Percentiles rank a stretch among this genome's conserved stretches.
These are phyloP conservation scores for Probaryconus sp. DNA, from an alignment of 1,140 invertebrate genomes.

Conservation along the genomic window DNA sequence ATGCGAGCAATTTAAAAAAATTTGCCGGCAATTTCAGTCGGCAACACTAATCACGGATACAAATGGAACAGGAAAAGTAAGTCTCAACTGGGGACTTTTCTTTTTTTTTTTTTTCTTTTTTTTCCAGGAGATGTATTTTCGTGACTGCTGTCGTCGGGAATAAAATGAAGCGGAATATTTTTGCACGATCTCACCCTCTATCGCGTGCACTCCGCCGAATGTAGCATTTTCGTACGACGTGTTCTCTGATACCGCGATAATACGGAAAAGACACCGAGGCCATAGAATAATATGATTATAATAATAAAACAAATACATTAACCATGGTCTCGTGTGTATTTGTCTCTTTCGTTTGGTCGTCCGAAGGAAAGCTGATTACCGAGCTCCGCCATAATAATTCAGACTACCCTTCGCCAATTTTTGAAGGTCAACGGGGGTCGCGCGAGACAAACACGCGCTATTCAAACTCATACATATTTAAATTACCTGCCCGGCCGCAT, in stretches of 20 bases:
- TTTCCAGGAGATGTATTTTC: conserved; percentile 17
- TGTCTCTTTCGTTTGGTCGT: conserved; percentile 5
- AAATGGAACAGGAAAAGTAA: conserved; percentile 8
- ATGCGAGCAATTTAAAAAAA: background rate
- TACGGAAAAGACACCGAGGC: conserved; percentile 24
- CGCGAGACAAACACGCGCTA: conserved; percentile 60
- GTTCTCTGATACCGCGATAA: conserved; percentile 8
- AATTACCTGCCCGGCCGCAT: conserved; percentile 63
- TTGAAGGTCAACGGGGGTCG: conserved; percentile 63
- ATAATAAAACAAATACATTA: conserved; percentile 42
- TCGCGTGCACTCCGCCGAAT: background rate
- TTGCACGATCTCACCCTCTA: conserved; percentile 7
- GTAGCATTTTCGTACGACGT: background rate
- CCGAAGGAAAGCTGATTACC: conserved; percentile 63
- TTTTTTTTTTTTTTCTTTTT: background rate
- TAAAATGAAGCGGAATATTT: conserved; percentile 34
- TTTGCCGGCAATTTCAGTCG: background rate
- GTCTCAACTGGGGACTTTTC: background rate
- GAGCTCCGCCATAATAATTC: conserved; percentile 35
- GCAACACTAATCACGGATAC: conserved; percentile 3
- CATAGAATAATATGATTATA: conserved; percentile 30
- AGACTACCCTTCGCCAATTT: conserved; percentile 19
- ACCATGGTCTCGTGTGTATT: background rate
- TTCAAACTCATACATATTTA: conserved; percentile 66
- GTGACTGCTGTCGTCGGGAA: conserved; percentile 5